Conservation (phyloP, 2,888 invertebrate species). For the Parnassius glacialis region DNA sequence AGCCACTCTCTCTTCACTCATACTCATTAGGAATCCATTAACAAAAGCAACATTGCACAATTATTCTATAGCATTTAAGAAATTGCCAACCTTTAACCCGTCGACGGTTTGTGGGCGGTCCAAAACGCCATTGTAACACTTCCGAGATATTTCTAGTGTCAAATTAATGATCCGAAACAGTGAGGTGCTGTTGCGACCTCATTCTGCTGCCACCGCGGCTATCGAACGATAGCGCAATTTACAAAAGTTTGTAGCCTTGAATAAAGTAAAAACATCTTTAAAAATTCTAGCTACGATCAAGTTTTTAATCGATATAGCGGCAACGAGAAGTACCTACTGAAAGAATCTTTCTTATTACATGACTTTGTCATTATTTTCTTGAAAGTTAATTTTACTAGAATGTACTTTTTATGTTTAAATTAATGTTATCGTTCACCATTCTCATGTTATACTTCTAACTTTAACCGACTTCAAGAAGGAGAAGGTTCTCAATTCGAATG, state of each 20-base stretch:
- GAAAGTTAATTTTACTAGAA: conserved; percentile 15
- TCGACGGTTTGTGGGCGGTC: conserved; percentile 61
- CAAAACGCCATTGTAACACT: conserved; percentile 59
- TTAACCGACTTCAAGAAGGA: too few relatives aligned
- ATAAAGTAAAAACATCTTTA: conserved; percentile 11
- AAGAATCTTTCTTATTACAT: conserved; percentile 18
- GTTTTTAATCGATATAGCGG: conserved; percentile 19
- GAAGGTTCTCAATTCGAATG: too few relatives aligned
- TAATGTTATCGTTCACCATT: too few relatives aligned
- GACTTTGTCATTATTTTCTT: conserved; percentile 18
- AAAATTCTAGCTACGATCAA: conserved; percentile 19
- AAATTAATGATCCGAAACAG: conserved; percentile 75
- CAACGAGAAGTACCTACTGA: conserved; percentile 14
- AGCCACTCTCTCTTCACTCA: neutral
- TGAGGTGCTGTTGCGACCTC: conserved; percentile 55
- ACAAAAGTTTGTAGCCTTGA: conserved; percentile 19
- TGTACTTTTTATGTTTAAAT: conserved; percentile 4
- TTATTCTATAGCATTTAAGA: conserved; percentile 46
- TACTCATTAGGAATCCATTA: conserved; percentile 68
- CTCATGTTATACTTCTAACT: too few relatives aligned
- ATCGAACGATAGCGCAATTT: conserved; percentile 19
- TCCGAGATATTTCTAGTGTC: conserved; percentile 67
- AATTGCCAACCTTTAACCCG: conserved; percentile 70
- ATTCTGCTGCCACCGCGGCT: conserved; percentile 32
- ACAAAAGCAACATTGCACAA: conserved; percentile 62